Evolutionary conservation across 1,140 invertebrate genomes (phyloP), one percentile per base, ranked within the genome.

Genomic region (Sycophila sp.): DNA sequence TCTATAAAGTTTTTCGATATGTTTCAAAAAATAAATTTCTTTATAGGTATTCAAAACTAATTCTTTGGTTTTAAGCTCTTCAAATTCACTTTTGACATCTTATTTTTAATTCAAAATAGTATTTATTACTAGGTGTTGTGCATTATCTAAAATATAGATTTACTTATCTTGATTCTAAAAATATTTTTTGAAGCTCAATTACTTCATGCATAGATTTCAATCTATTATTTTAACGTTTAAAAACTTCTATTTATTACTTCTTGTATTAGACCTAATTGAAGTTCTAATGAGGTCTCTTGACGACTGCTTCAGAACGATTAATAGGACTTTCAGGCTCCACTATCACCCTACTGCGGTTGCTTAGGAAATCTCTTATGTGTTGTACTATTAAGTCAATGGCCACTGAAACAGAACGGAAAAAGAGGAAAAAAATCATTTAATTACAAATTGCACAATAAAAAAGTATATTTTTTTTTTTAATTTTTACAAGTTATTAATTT

Each of bases 351-450:
- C 80, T 82, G 6, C 90, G 87, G 75, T 90, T 90, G 75, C 87
- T 90, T 71, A 93, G 81, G 75, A 92, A 90, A 85, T 97, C 96
- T 80, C 92, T 89, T 78, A 98, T 97, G 83, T 97, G 95, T 84
- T 98, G 95, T 5, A 98, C 96, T 78, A 98, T 97, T 77, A 98
- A 87, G 78, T 96, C 94, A 80, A 97, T 97, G 51, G 96, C 96
- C 81, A 98, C 96, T 96, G 89, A 38, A 85, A 86, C 83, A 83
- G 32, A 71, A 62, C 30, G 19, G 11, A 66, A 55, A 73, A 65
- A 53, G 13, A 68, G 19, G 34, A 69, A 47, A 65, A 65, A 49
- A 62, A 34, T 63, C 32, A 51, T 62, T 56, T 56, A 38, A 56
- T 70, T 64, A 15, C 11, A 19, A 68, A 55, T 4, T 36, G 15